These are phyloP conservation scores for Albula glossodonta DNA, from an alignment of 2,113 vertebrate species.

Conservation along the genomic window DNA sequence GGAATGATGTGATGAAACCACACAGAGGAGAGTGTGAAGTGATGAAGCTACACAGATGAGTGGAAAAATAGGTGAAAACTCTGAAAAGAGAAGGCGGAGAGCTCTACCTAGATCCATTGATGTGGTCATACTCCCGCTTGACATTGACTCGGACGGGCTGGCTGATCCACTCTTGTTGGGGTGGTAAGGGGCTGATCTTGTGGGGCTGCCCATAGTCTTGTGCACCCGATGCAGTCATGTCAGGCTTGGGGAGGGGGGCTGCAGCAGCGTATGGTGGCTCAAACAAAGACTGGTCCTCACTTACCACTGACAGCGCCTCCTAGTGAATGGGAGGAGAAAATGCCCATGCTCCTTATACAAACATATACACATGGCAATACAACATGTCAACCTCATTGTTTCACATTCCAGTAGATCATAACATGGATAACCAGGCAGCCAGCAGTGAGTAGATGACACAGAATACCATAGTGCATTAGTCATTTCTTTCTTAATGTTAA, in stretches of 20 bases:
- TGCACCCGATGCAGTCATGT: conserved; percentile 97
- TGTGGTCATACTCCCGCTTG: conserved; percentile 97
- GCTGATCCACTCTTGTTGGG: conserved; percentile 96
- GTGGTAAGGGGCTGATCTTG: conserved; percentile 94
- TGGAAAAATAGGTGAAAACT: background rate
- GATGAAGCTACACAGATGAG: background rate
- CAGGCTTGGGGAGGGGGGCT: conserved; percentile 91
- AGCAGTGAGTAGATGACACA: too few relatives aligned
- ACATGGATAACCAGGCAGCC: background rate
- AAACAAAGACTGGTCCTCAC: conserved; percentile 98
- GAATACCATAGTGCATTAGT: too few relatives aligned
- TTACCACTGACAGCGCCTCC: conserved; percentile 99
- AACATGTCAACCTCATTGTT: background rate
- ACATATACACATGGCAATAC: background rate
- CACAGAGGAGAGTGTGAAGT: too few relatives aligned
- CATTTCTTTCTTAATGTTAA: too few relatives aligned
- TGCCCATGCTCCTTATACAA: background rate
- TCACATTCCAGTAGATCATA: background rate
- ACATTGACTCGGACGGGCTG: conserved; percentile 89
- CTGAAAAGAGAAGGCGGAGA: background rate
- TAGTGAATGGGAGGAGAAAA: conserved; percentile 52
- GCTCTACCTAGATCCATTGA: conserved; percentile 93
- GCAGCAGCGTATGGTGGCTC: conserved; percentile 88
- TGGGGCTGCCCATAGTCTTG: conserved; percentile 95
- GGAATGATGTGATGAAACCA: too few relatives aligned